Base-by-base conservation (phyloP, 1,140 invertebrate species). In the Euura saliciscinereae region DNA sequence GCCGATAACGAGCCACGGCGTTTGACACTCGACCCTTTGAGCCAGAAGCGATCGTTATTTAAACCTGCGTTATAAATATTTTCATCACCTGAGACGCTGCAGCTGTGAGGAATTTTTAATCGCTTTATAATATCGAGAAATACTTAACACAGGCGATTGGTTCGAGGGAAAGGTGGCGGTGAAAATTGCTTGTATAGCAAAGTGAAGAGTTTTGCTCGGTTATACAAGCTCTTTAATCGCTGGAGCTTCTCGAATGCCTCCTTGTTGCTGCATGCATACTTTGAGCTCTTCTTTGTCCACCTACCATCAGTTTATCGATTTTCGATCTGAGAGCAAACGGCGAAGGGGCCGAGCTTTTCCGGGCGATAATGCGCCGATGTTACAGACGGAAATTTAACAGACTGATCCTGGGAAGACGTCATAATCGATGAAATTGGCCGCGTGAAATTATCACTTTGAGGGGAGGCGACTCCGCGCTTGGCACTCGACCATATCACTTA, bases 91-190 rank as follows among this genome's bases (percentile, higher is more conserved):
- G 28, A 28, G 28, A 28, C 28, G 28, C 13, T 6, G 51, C 51
- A 59, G 51, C 51, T n/a, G 51, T 6, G 51, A 3, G 8, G 51
- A 59, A n/a, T 11, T 59, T 59, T n/a, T 59, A 59, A 59, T 59
- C 8, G 51, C 13, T 59, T 59, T 59, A 59, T 59, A 59, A 59
- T 59, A 59, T 59, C 51, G 51, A 59, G 51, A 59, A 59, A 8
- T 8, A 59, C 6, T 59, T 59, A 59, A 11, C 51, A 6, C 51
- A n/a, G 51, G 51, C 51, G 6, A 59, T 59, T 59, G 51, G 51
- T n/a, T 59, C 8, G 51, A 6, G 51, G 10, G 51, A 59, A 59
- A 59, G 51, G 51, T 59, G 10, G 13, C 51, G 5, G 51, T 8
- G 3, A 6, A 59, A 59, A 6, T 3, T 3, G 51, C 51, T 3